Base-by-base conservation (phyloP, 2,113 vertebrate genomes). In the Tragelaphus buxtoni region DNA sequence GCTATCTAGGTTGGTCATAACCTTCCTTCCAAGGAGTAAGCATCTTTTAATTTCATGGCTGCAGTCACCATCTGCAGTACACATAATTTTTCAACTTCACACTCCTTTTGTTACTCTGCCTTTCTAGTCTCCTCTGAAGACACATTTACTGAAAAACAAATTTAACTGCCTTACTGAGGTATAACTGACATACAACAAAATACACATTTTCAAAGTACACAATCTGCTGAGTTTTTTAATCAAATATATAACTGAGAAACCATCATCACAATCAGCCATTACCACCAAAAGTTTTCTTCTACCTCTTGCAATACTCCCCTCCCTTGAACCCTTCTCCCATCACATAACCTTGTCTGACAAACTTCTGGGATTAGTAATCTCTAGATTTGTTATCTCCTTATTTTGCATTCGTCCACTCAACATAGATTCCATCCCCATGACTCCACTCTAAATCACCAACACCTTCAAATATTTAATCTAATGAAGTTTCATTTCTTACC, bases 391-490 rank as follows among this genome's bases (percentile, higher is more conserved):
- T 28, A 2, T 63, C 55, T 83, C 45, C 35, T 83, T 88, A 61
- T 55, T 92, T 55, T 83, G 45, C 4, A 76, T 24, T 55, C 30
- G 82, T 55, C 92, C 28, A 65, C 24, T 83, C 30, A 77, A 26
- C 82, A 35, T 55, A n/a, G 61, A 83, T 55, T 82, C 63, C 30
- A 88, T 47, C 35, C 13, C 82, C 24, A 63, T 16, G 24, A 92
- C 45, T 81, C 32, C 74, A 94, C 9, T 63, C 1, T 61, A 45
- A 61, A 24, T 83, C 63, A 92, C 7, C 30, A 77, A 49, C 45
- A 83, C 30, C 82, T 95, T 82, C 55, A 95, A 76, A 42, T 76
- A 83, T 47, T 88, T 88, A 77, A 76, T 92, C 35, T 82, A 88
- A 87, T 53, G n/a, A 81, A 80, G 72, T 81, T 87, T 72, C 32